These are phyloP conservation scores for Butastur rufipennis DNA, from an alignment of 2,113 vertebrate genomes.

Conservation along the genomic window DNA sequence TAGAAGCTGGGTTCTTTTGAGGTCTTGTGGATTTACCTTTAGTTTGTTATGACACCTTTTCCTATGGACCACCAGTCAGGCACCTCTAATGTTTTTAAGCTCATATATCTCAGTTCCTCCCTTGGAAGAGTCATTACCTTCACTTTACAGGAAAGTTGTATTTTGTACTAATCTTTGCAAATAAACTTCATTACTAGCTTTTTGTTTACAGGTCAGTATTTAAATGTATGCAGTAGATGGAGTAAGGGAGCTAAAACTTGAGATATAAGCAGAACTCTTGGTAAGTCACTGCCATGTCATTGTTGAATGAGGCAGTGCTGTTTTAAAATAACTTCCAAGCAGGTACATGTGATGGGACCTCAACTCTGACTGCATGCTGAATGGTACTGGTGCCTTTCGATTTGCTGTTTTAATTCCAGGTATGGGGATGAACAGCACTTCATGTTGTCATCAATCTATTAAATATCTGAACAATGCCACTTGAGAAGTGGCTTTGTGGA, in stretches of 20 bases:
- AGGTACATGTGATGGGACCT: fast-evolving
- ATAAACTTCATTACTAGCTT: neutral
- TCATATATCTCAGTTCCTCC: neutral
- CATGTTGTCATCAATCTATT: fast-evolving
- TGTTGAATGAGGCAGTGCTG: fast-evolving
- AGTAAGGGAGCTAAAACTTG: neutral
- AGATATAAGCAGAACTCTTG: fast-evolving
- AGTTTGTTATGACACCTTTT: neutral
- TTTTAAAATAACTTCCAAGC: neutral
- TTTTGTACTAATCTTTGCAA: neutral
- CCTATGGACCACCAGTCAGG: neutral
- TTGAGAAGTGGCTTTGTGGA: neutral
- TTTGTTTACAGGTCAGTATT: neutral
- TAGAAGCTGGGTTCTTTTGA: neutral
- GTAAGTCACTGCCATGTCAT: fast-evolving
- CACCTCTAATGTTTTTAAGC: neutral
- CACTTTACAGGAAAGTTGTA: neutral
- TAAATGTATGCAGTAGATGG: neutral
- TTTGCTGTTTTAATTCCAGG: neutral
- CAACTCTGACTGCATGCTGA: fast-evolving
- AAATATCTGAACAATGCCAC: neutral
- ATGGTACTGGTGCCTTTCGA: neutral
- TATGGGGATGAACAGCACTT: neutral
- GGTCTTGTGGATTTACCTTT: neutral
- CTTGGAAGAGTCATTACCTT: neutral